These are phyloP conservation scores for Gryllus longicercus DNA, from an alignment of 2,888 invertebrate genomes.

Conservation along the genomic window DNA sequence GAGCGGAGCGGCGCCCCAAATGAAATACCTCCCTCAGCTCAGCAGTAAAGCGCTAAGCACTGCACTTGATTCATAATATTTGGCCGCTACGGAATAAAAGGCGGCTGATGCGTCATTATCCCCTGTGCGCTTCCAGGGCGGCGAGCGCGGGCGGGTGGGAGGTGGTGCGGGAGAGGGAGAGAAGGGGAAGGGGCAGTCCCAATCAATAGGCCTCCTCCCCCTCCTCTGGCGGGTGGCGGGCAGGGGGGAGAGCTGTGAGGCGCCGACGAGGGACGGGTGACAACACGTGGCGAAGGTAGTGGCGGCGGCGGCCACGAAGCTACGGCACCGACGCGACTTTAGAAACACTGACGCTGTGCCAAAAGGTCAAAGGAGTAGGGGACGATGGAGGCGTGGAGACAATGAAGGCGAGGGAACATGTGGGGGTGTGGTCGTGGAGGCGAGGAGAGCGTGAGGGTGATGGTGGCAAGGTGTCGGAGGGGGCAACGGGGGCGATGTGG, in stretches of 20 bases:
- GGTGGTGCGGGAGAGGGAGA: neutral
- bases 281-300: neutral
- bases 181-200: neutral
- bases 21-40: slow-evolving; percentile 32
- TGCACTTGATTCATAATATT: slow-evolving; percentile 35
- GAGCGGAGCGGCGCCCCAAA: slow-evolving; percentile 23
- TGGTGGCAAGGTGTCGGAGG: no score
- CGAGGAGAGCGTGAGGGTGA: no score
- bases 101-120: slow-evolving; percentile 28
- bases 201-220: neutral
- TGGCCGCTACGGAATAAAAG: slow-evolving; percentile 26
- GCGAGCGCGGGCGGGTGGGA: neutral
- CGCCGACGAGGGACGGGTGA: neutral
- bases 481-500: no score
- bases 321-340: no score
- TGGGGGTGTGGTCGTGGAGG: no score
- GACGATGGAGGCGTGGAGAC: no score
- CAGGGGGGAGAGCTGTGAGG: neutral
- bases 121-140: slow-evolving; percentile 19
- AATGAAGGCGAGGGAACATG: no score
- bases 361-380: no score
- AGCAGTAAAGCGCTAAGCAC: slow-evolving; percentile 25
- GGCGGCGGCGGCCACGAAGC: neutral
- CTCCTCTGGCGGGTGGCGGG: neutral
- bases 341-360: no score